These are phyloP conservation scores for Seriola aureovittata DNA, from an alignment of 2,113 vertebrate species.

Conservation along the genomic window DNA sequence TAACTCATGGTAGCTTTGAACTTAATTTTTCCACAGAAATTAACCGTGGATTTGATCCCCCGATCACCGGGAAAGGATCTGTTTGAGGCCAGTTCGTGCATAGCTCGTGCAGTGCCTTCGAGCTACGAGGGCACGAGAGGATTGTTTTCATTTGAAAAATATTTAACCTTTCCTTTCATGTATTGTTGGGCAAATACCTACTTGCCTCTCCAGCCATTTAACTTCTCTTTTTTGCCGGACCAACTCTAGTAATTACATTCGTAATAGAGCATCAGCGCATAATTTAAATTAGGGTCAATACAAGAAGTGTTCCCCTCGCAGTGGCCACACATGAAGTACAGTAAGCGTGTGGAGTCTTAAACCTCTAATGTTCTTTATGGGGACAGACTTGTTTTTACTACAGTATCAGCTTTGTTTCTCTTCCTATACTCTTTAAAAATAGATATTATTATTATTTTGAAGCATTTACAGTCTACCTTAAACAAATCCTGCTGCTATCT, in stretches of 20 bases:
- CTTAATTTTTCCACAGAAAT: no score
- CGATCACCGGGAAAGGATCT: neutral
- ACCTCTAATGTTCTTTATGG: neutral
- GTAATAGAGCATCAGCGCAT: neutral
- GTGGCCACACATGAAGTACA: no score
- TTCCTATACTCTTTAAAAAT: no score
- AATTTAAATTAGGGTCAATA: neutral
- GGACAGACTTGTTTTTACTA: no score
- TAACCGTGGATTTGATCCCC: neutral
- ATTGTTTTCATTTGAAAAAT: neutral
- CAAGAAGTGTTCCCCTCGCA: neutral
- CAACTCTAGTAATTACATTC: neutral
- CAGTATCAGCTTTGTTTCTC: neutral
- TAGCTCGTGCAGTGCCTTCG: neutral
- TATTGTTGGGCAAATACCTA: neutral
- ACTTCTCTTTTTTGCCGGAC: neutral
- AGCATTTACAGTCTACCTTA: no score
- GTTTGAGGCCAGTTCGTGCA: neutral
- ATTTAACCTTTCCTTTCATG: neutral
- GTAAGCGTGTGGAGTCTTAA: neutral
- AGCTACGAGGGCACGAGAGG: neutral
- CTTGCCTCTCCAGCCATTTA: neutral
- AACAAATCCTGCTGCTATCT: no score
- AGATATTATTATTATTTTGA: no score
- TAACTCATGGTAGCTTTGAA: neutral